Conservation (phyloP, 2,888 invertebrate genomes). For the Melinaea menophilus region DNA sequence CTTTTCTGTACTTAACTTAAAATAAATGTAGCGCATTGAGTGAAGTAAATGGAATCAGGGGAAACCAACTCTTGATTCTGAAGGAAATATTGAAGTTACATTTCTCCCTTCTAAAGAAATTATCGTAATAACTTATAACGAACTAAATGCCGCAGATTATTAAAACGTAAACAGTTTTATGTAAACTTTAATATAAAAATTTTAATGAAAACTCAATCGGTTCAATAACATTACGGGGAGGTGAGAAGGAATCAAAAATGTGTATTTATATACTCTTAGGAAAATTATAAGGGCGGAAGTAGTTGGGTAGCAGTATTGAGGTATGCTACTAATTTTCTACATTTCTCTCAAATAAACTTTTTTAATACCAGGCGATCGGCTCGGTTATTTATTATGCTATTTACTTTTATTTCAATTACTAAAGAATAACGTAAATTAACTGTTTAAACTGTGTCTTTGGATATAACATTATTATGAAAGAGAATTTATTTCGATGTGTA, state of each 20-base stretch:
- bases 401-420: constrained; percentile 29
- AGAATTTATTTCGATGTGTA: background rate
- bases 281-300: constrained; percentile 27
- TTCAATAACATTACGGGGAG: too few species aligned
- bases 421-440: constrained; percentile 26
- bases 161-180: too few species aligned
- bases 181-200: too few species aligned
- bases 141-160: too few species aligned
- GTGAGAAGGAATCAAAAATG: too few species aligned
- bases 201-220: too few species aligned
- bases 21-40: too few species aligned
- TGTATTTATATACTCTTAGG: constrained; percentile 19
- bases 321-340: constrained; percentile 23
- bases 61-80: too few species aligned
- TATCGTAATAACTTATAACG: too few species aligned
- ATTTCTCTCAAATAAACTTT: constrained; percentile 25
- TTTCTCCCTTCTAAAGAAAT: too few species aligned
- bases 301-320: constrained; percentile 24
- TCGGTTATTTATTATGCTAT: constrained; percentile 32
- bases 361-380: constrained; percentile 18
- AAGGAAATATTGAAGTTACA: too few species aligned
- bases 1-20: too few species aligned
- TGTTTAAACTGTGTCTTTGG: constrained; percentile 29
- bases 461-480: constrained; percentile 14
- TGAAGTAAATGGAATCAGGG: background rate